Evolutionary conservation across 2,888 invertebrate species (phyloP).

Genomic region (Drosophila planitibia): DNA sequence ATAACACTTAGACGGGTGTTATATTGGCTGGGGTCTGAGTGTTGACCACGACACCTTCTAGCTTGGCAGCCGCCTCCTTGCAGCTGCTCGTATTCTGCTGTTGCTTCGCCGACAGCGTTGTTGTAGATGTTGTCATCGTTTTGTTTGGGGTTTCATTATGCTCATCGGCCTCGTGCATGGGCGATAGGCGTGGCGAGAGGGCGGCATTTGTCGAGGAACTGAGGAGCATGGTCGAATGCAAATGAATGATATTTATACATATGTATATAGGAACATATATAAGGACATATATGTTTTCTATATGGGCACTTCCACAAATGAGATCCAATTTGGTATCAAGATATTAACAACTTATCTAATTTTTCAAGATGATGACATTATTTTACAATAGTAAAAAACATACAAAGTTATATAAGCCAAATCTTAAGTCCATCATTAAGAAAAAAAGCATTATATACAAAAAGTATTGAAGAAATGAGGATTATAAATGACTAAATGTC

Average conservation of each 20-base stretch:
- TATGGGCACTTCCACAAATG: conserved; percentile 10
- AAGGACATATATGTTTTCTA: not conserved
- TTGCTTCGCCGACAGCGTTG: conserved; percentile 22
- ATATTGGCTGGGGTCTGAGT: conserved; percentile 64
- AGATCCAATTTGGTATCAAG: not conserved
- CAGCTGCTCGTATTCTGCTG: conserved; percentile 47
- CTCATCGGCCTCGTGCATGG: conserved; percentile 94
- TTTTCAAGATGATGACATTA: not conserved
- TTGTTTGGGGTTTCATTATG: conserved; percentile 50
- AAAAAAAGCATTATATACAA: not conserved
- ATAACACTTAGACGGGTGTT: conserved; percentile 72
- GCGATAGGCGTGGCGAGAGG: conserved; percentile 88
- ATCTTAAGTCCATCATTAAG: not conserved
- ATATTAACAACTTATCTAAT: not conserved
- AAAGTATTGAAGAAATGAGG: not conserved
- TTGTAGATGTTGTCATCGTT: conserved; percentile 28
- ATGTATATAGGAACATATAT: conserved; percentile 9
- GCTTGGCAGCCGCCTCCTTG: conserved; percentile 62
- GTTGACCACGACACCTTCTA: conserved; percentile 52
- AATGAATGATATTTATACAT: conserved; percentile 58
- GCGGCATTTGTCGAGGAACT: conserved; percentile 69
- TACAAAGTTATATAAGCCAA: not conserved
- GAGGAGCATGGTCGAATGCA: conserved; percentile 56
- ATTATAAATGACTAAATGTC: not conserved
- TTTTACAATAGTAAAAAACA: not conserved